Evolutionary conservation across 1,140 invertebrate genomes (phyloP), one percentile per base, ranked within the genome.

Genomic region (Drosophila aff.): DNA sequence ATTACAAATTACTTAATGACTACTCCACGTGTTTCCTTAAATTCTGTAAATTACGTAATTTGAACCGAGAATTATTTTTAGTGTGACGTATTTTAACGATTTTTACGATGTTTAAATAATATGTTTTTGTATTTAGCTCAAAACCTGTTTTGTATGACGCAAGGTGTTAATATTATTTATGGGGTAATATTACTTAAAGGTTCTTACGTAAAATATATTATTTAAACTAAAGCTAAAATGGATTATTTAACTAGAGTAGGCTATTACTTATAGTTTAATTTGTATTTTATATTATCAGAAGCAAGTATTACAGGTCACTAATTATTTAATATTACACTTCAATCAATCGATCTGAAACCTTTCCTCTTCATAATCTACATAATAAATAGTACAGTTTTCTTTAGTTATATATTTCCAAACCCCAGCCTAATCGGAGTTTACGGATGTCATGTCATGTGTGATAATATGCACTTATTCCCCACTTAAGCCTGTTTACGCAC

Each of bases 1-100:
- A 65, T 43, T 43, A 13, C 21, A 43, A 53, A 41, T 61, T 65
- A 33, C 53, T 9, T 18, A 28, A n/a, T 23, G 1, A 13, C 40
- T 33, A 2, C 23, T 33, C 0, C 15, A 11, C n/a, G 10, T 26
- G 57, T 44, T 63, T 62, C 57, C 40, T 26, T 31, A 26, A 62
- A 62, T 61, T 33, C 55, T n/a, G 18, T 18, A 28, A 28, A 18
- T 65, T 65, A 43, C 57, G 63, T 65, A 65, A 65, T 33, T 62
- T 26, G 16, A 44, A 10, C 18, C 10, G 18, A 55, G 33, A 23
- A 38, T 38, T 55, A 23, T 38, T 55, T 55, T 23, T 55, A 55
- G 33, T 23, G n/a, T 65, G 63, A 65, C 57, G 63, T 26, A 38
- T 55, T 38, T 64, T 5, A 31, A 4, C 55, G 18, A 31, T 61